Conservation (phyloP, 2,888 invertebrate genomes). For the Phalera bucephala region DNA sequence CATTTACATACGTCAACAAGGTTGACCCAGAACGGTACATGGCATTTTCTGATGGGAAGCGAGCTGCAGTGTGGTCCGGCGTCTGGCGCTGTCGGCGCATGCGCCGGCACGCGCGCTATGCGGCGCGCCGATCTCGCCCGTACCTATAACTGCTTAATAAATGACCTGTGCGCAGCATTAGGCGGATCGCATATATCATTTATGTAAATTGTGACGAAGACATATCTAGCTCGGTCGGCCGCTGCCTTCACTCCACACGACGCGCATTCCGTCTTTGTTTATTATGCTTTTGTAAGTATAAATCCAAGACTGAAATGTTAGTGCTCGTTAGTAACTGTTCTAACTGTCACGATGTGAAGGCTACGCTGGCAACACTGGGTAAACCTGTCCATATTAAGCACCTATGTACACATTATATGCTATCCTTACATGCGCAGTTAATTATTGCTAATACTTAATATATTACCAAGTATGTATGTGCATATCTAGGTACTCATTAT, state of each 20-base stretch:
- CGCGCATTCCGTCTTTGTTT: conserved; percentile 67
- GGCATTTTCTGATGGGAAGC: conserved; percentile 39
- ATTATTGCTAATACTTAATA: too few relatives aligned
- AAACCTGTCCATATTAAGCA: neutral
- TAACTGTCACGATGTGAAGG: conserved; percentile 36
- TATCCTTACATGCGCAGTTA: too few relatives aligned
- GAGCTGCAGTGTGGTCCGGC: conserved; percentile 67
- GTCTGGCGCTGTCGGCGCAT: conserved; percentile 66
- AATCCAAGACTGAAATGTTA: conserved; percentile 52
- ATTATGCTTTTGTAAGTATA: conserved; percentile 52
- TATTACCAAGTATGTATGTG: too few relatives aligned
- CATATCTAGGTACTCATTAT: too few relatives aligned
- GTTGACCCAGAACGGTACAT: conserved; percentile 50
- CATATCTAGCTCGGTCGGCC: conserved; percentile 71
- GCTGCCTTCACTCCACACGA: conserved; percentile 74
- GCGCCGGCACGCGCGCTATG: conserved; percentile 76
- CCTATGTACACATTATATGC: too few relatives aligned
- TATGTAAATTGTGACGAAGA: conserved; percentile 83
- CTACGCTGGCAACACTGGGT: neutral
- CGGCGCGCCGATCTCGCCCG: conserved; percentile 54
- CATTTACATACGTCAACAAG: conserved; percentile 72
- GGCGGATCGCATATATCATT: conserved; percentile 81
- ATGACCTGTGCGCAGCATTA: conserved; percentile 76
- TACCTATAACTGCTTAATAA: conserved; percentile 70
- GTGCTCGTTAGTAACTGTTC: conserved; percentile 44